A percentile compares a stretch with the other conserved stretches of the same genome.
phyloP scores from a whole-genome alignment of 92 coral and sea anemone genomes.

The Heteractis magnifica region DNA sequence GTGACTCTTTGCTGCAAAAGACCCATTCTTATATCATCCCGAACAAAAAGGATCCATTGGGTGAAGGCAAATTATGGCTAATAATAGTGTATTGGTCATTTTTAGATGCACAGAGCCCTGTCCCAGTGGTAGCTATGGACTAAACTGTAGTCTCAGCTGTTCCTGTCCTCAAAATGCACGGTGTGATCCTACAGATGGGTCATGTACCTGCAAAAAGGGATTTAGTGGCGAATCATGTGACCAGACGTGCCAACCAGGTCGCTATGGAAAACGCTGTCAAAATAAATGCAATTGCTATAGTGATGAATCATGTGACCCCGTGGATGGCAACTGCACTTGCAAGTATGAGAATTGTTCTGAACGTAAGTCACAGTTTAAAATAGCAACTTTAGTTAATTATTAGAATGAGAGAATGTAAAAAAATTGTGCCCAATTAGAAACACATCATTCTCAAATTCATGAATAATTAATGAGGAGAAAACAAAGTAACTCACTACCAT shows the following conservation, averaged over 20 bases:
- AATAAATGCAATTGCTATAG: slow-evolving; percentile 17
- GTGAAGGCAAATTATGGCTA: not conserved
- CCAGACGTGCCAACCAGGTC: slow-evolving; percentile 63
- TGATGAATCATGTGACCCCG: slow-evolving; percentile 21
- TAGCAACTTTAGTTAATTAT: not conserved
- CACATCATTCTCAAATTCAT: too few relatives aligned
- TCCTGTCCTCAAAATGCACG: slow-evolving; percentile 26
- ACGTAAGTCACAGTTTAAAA: not conserved
- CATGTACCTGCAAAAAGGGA: slow-evolving; percentile 37
- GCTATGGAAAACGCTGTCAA: slow-evolving; percentile 48
- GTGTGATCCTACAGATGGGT: slow-evolving; percentile 11
- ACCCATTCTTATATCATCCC: too few relatives aligned
- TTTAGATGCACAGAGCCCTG: slow-evolving; percentile 57
- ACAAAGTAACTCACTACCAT: too few relatives aligned
- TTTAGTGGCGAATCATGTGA: slow-evolving; percentile 72
- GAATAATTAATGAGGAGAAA: too few relatives aligned
- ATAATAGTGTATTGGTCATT: not conserved
- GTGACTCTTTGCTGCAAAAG: too few relatives aligned
- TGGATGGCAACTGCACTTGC: slow-evolving; percentile 57
- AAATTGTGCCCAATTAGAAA: too few relatives aligned
- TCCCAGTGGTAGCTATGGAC: slow-evolving; percentile 51
- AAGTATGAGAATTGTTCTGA: slow-evolving; percentile 5
- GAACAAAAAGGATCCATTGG: not conserved
- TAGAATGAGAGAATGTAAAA: too few relatives aligned
- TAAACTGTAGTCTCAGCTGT: slow-evolving; percentile 45